Evolutionary conservation across 2,797 vertebrate genomes (phyloP), one percentile per base, ranked within the genome.

Genomic region (Pseudopleuronectes americanus): DNA sequence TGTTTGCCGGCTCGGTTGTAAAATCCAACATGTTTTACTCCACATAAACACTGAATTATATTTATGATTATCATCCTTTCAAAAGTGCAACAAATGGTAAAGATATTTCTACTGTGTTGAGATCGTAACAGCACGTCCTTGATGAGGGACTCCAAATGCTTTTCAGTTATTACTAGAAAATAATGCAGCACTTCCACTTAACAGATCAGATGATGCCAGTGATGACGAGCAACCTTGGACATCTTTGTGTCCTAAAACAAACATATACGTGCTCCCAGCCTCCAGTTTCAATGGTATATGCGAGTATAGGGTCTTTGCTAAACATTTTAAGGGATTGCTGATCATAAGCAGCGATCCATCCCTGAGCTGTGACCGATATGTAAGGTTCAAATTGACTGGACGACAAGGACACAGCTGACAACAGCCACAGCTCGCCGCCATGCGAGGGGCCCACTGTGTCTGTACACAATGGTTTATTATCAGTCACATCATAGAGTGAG

Each of bases 281-380:
- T 62, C 51, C 61, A 56, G 4, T 59, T 81, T 83, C 80, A 78
- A 86, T 53, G 56, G 61, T 48, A 55, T 60, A 61, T 43, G 41
- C 71, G 67, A 55, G 67, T 81, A 74, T 67, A 19, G 9, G 31
- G 2, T 41, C 41, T 59, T 21, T 48, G 7, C 8, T 21, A 1
- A 77, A 6, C 23, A 79, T 84, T 85, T 79, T 61, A 75, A 86
- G 71, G 87, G 75, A 86, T 81, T 84, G 74, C 81, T 87, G 78
- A 84, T 80, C 79, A 64, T 68, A 82, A 83, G 77, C 64, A 38
- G 75, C 70, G n/a, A 80, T 88, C 70, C 58, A 68, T 89, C 88
- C 81, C 24, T 24, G 68, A 67, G 64, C 79, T 80, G 66, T 80
- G 85, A 84, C 69, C 48, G 80, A 85, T 80, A 79, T 53, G 60